These are phyloP conservation scores for Pagrus major DNA, from an alignment of 2,113 vertebrate genomes.

Conservation along the genomic window DNA sequence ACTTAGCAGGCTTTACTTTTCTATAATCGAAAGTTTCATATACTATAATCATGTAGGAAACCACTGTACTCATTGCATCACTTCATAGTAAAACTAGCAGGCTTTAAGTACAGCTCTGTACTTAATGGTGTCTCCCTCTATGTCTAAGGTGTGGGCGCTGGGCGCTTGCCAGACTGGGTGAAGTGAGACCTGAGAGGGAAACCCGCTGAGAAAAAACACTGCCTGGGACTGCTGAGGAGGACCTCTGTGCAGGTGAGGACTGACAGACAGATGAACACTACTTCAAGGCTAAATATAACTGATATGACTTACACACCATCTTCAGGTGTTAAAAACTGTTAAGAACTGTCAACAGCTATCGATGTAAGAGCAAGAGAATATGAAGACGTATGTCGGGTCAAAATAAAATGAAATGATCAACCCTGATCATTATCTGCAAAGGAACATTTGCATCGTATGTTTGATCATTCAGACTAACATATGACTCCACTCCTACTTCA, in stretches of 20 bases:
- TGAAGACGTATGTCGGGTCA: not conserved
- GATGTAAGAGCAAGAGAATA: not conserved
- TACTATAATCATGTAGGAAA: not conserved
- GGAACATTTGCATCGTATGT: not conserved
- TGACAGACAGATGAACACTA: not conserved
- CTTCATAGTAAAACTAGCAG: not conserved
- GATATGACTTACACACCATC: not conserved
- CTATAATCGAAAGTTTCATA: not conserved
- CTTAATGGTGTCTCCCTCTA: constrained; percentile 21
- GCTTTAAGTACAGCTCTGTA: constrained; percentile 19
- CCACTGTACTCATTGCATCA: not conserved
- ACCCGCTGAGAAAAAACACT: constrained; percentile 44
- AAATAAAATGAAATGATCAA: not conserved
- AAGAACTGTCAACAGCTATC: not conserved
- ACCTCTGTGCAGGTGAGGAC: constrained; percentile 82
- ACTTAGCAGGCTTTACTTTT: not conserved
- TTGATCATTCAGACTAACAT: not conserved
- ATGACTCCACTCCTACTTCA: too few relatives aligned
- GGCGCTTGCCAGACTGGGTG: constrained; percentile 78
- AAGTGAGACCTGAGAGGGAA: constrained; percentile 64
- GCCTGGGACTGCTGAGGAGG: constrained; percentile 75
- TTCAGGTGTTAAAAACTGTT: not conserved
- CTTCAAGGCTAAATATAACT: not conserved
- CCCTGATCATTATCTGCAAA: not conserved
- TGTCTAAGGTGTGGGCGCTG: constrained; percentile 76